phyloP scores from a whole-genome alignment of 2,113 vertebrate species.

The Lepisosteus osseus region DNA sequence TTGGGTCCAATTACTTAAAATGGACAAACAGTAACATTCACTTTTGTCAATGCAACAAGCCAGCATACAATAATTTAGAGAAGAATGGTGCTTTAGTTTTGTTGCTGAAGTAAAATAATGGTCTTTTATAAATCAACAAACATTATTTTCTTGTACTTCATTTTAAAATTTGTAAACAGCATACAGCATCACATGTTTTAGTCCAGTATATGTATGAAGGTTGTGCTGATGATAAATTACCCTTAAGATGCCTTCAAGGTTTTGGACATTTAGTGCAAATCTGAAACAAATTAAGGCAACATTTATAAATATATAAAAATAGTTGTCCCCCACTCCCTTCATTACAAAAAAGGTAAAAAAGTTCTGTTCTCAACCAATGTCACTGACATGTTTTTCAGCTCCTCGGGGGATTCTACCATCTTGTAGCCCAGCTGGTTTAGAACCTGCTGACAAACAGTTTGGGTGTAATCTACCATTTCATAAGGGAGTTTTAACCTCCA shows the following conservation, averaged over 20 bases:
- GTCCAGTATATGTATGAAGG: conserved; percentile 19
- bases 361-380: conserved; percentile 89
- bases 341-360: conserved; percentile 90
- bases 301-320: conserved; percentile 84
- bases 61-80: conserved; percentile 39
- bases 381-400: conserved; percentile 87
- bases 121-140: conserved; percentile 29
- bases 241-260: conserved; percentile 49
- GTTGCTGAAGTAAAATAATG: conserved; percentile 20
- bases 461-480: conserved; percentile 90
- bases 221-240: conserved; percentile 53
- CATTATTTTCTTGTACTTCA: conserved; percentile 4
- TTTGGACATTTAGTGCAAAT: conserved; percentile 81
- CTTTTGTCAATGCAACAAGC: conserved; percentile 45
- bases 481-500: conserved; percentile 92
- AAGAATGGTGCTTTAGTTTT: conserved; percentile 30
- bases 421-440: conserved; percentile 88
- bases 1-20: conserved; percentile 17
- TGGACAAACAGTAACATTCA: conserved; percentile 34
- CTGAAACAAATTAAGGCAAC: conserved; percentile 81
- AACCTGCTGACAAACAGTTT: conserved; percentile 84
- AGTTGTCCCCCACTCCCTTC: conserved; percentile 54
- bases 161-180: conserved; percentile 24
- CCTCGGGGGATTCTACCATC: conserved; percentile 76
- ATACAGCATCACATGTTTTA: conserved; percentile 25